Evolutionary conservation across 2,797 vertebrate genomes (phyloP).

Genomic region (Oryzias sinensis): DNA sequence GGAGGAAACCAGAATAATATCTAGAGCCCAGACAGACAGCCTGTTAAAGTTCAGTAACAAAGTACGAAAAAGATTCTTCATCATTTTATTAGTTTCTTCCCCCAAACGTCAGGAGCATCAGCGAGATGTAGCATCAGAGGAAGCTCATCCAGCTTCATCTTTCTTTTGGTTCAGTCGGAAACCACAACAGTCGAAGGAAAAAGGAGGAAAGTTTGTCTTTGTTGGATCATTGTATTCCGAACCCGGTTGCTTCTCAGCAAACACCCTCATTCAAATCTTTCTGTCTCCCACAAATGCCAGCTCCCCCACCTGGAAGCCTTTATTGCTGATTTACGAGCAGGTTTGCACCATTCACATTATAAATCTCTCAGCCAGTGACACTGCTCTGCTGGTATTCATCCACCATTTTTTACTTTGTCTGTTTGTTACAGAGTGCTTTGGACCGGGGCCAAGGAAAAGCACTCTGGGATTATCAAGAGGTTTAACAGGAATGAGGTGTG

Average conservation of each 20-base stretch:
- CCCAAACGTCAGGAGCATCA: too few relatives aligned
- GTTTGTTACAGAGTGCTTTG: constrained; percentile 80
- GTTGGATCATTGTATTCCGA: background rate
- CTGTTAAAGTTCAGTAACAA: too few relatives aligned
- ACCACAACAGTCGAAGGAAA: background rate
- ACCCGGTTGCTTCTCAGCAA: constrained; percentile 4
- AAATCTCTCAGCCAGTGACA: constrained; percentile 87
- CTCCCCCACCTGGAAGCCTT: constrained; percentile 77
- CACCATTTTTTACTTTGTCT: constrained; percentile 76
- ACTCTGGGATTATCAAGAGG: constrained; percentile 83
- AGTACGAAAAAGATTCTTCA: too few relatives aligned
- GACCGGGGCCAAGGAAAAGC: constrained; percentile 85
- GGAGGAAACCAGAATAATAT: too few relatives aligned
- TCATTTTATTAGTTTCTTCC: too few relatives aligned
- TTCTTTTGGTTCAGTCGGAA: too few relatives aligned
- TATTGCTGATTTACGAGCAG: constrained; percentile 83
- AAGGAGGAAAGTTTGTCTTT: background rate
- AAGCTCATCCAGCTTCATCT: too few relatives aligned
- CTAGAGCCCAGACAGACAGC: too few relatives aligned
- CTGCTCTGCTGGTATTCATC: constrained; percentile 87
- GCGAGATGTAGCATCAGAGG: too few relatives aligned
- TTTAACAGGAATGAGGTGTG: constrained; percentile 74
- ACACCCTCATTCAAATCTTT: constrained; percentile 24
- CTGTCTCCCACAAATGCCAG: constrained; percentile 73
- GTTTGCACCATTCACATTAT: constrained; percentile 82